Conservation (phyloP, 2,113 vertebrate species). For the Sapajus apella region DNA sequence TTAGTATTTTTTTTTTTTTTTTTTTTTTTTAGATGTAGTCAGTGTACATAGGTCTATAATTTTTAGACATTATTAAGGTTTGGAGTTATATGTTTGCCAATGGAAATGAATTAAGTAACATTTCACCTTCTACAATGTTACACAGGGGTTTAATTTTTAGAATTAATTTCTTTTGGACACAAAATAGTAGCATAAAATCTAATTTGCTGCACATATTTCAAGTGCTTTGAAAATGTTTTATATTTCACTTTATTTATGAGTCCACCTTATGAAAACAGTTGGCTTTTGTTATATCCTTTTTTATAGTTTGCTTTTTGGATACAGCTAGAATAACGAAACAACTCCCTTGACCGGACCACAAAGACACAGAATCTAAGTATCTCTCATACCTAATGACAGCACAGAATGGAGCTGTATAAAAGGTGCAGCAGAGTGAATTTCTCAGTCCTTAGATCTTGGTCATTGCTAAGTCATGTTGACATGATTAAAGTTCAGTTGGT, state of each 20-base stretch:
- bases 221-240: neutral
- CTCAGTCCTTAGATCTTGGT: neutral
- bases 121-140: neutral
- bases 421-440: neutral
- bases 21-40: neutral
- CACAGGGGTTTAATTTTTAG: neutral
- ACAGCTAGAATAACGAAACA: neutral
- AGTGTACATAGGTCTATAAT: neutral
- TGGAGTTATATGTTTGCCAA: too few relatives aligned
- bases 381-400: neutral
- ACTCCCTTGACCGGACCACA: neutral
- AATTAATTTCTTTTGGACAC: neutral
- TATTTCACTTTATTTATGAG: neutral
- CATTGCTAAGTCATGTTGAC: neutral
- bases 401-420: neutral
- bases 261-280: too few relatives aligned
- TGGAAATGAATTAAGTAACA: neutral
- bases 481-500: neutral
- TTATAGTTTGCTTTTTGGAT: neutral
- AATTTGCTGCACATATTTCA: neutral
- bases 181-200: neutral
- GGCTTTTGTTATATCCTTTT: neutral
- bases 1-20: neutral
- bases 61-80: neutral
- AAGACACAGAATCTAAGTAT: neutral